A percentile compares a stretch with the other conserved stretches of the same genome.
Conservation (phyloP, 2,797 vertebrate genomes). For the Allobates femoralis region DNA sequence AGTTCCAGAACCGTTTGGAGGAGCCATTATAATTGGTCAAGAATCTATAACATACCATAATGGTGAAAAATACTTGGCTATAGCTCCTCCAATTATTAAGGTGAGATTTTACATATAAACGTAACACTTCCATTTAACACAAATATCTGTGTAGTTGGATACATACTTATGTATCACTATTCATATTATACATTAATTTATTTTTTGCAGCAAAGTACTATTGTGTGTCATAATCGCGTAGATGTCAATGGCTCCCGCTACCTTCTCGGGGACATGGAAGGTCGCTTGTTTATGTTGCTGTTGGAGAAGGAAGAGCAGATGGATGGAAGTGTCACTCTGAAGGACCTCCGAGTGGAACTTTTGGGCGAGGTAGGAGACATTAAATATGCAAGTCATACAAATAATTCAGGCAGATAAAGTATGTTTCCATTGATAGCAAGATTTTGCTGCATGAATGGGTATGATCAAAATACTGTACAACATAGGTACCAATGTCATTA, state of each 20-base stretch:
- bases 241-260: constrained; percentile 97
- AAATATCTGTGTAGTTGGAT: neutral
- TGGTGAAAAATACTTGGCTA: constrained; percentile 96
- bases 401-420: no score
- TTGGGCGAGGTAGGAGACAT: constrained; percentile 86
- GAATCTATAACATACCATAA: constrained; percentile 99
- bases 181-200: no score
- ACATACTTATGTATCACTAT: no score
- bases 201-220: constrained; percentile 91
- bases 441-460: no score
- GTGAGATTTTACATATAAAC: constrained; percentile 72
- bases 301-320: constrained; percentile 98
- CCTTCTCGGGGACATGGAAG: constrained; percentile 97
- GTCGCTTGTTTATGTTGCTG: constrained; percentile 95
- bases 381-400: neutral
- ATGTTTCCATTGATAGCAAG: neutral
- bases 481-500: neutral
- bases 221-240: constrained; percentile 97
- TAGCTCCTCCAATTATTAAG: constrained; percentile 98
- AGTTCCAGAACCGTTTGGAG: constrained; percentile 98
- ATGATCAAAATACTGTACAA: no score
- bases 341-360: constrained; percentile 94
- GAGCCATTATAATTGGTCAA: constrained; percentile 98
- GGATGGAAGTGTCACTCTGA: constrained; percentile 91
- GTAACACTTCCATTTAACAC: neutral